phyloP scores from a whole-genome alignment of 2,113 vertebrate species.

The Castor canadensis region DNA sequence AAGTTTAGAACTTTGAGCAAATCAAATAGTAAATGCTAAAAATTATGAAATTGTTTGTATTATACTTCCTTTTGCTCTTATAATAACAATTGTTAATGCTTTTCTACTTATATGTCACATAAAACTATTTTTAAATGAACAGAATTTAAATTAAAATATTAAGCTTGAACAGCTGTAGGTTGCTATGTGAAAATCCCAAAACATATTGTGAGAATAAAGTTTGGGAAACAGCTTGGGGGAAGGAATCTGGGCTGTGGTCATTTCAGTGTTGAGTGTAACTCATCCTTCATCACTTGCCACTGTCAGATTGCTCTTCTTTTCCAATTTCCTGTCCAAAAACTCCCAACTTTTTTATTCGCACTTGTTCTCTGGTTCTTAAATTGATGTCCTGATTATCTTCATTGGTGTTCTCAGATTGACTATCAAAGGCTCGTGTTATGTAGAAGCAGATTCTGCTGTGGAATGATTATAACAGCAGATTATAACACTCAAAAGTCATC shows the following conservation, averaged over 20 bases:
- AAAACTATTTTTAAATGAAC: neutral
- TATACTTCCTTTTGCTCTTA: neutral
- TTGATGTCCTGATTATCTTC: neutral
- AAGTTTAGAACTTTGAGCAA: neutral
- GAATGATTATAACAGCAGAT: neutral
- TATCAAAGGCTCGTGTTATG: slow-evolving; percentile 12
- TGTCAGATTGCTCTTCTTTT: neutral
- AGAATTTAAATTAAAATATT: slow-evolving; percentile 26
- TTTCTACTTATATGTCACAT: neutral
- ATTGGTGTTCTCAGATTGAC: neutral
- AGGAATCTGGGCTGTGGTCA: neutral
- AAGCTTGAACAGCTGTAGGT: neutral
- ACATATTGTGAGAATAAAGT: neutral
- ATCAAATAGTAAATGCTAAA: neutral
- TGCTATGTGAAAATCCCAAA: neutral
- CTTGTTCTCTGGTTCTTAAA: neutral
- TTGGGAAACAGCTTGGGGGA: neutral
- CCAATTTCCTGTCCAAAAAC: neutral
- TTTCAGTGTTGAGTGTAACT: neutral
- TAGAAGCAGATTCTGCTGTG: neutral
- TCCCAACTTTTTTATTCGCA: neutral
- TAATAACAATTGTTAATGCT: neutral
- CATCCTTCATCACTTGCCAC: neutral
- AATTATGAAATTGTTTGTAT: neutral
- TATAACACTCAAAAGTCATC: neutral